Conservation (phyloP, 2,113 vertebrate species). For the Pelodiscus sinensis region DNA sequence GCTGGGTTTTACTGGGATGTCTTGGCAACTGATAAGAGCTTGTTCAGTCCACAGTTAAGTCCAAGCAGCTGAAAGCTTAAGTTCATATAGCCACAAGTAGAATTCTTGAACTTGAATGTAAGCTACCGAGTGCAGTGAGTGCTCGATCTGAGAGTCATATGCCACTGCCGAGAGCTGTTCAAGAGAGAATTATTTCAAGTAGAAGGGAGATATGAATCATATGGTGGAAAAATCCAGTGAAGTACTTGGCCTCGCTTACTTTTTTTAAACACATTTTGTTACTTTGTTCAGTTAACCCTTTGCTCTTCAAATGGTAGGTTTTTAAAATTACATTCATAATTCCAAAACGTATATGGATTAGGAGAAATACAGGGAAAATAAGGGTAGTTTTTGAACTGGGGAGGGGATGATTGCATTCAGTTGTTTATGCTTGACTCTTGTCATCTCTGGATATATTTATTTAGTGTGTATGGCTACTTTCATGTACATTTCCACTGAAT, state of each 20-base stretch:
- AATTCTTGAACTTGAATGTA: background rate
- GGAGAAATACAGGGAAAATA: background rate
- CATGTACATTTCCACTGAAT: background rate
- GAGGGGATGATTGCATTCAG: background rate
- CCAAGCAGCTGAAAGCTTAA: background rate
- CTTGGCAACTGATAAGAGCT: background rate
- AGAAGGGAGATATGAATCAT: background rate
- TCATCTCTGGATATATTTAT: background rate
- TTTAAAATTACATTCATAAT: background rate
- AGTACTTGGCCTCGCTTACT: background rate
- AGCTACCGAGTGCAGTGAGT: background rate
- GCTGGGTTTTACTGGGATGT: background rate
- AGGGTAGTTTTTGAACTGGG: background rate
- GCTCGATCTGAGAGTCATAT: background rate
- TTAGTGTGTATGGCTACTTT: background rate
- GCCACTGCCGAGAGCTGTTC: fast-evolving
- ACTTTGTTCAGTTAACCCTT: background rate
- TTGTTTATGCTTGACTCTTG: background rate
- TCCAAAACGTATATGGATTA: background rate
- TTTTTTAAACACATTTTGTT: background rate
- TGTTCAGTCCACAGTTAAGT: background rate
- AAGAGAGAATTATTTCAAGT: fast-evolving
- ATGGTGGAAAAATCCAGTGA: fast-evolving
- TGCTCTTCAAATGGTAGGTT: background rate
- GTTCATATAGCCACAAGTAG: background rate